Base-by-base conservation (phyloP, 2,113 vertebrate species). In the Salminus brasiliensis region DNA sequence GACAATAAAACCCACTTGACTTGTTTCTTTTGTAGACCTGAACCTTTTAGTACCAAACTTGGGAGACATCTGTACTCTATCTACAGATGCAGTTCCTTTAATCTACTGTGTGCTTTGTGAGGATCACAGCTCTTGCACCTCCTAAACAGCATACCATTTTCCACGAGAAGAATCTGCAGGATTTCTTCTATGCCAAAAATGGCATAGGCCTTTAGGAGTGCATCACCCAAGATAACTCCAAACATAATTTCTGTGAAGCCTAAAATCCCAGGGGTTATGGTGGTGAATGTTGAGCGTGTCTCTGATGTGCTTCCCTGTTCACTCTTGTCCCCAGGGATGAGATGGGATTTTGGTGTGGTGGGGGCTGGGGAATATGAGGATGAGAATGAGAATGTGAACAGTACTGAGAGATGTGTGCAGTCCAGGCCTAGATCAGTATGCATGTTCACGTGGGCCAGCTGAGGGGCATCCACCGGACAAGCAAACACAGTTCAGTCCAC, bases 391-490 rank as follows among this genome's bases (percentile, higher is more conserved):
- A 29, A 77, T n/a, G 52, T 43, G 34, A 73, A 39, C n/a, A 21
- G 43, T n/a, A 25, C 36, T 16, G 55, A 62, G 41, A 73, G 25
- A 55, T 72, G 85, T 84, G 80, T 82, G 81, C 70, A 70, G 21
- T 84, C 78, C 62, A 83, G 86, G 85, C 52, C 62, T 80, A 84
- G 81, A 91, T 92, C 88, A 89, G 85, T 92, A 92, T 93, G 93
- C 91, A 88, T 72, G 68, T 91, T 90, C 92, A 92, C 87, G 89
- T 82, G 81, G 83, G 41, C 59, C 72, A 72, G 76, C 81, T 74
- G 83, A 81, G 80, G 68, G 62, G 65, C 74, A 71, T 67, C 79
- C 83, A 82, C 85, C 87, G 88, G 89, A 89, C 82, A 88, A 82
- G 86, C 87, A 84, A 86, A 81, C 88, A 41, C 68, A 74, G 49